Conservation (phyloP, 2,797 vertebrate genomes). For the Sarcoramphus papa region DNA sequence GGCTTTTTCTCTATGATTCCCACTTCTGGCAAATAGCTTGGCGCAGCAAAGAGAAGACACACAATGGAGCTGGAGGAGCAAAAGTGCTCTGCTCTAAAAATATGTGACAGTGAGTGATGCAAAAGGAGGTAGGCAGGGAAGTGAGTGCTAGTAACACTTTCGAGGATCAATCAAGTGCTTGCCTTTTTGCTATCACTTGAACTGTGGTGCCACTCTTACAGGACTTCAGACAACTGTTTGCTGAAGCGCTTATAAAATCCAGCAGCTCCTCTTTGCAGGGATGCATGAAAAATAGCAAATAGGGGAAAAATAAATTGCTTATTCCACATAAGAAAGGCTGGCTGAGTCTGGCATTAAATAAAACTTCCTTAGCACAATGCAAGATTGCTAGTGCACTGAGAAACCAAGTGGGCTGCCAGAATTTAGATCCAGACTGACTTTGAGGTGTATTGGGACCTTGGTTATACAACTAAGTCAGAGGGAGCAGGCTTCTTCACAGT, state of each 20-base stretch:
- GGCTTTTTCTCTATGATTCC: not conserved
- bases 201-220: not conserved
- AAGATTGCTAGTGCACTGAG: not conserved
- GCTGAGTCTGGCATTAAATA: not conserved
- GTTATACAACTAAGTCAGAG: not conserved
- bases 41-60: not conserved
- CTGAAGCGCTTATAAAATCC: not conserved
- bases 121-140: not conserved
- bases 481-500: not conserved
- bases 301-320: not conserved
- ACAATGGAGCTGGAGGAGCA: not conserved
- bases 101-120: not conserved
- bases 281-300: not conserved
- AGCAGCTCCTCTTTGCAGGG: not conserved
- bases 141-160: not conserved
- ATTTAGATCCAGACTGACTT: not conserved
- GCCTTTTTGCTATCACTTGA: not conserved
- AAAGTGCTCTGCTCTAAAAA: conserved; percentile 5
- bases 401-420: not conserved
- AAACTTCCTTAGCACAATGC: not conserved
- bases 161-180: not conserved
- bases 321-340: not conserved
- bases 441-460: not conserved
- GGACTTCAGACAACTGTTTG: not conserved
- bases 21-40: not conserved